phyloP scores from a whole-genome alignment of 2,888 invertebrate genomes.

The Eurytoma californica region DNA sequence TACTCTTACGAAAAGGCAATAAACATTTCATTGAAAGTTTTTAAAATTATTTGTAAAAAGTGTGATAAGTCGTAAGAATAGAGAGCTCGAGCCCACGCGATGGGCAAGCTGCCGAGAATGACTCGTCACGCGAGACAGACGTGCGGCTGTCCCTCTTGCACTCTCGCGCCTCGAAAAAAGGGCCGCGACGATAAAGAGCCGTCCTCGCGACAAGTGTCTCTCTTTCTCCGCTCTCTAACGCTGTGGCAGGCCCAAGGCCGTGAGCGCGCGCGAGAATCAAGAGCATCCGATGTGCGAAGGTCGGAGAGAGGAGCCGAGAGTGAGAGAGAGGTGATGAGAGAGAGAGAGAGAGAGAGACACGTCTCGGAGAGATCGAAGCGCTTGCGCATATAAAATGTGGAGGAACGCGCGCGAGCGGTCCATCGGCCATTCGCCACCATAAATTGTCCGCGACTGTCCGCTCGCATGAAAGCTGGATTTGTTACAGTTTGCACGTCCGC shows the following conservation, averaged over 20 bases:
- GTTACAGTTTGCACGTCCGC: constrained; percentile 74
- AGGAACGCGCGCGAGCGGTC: constrained; percentile 32
- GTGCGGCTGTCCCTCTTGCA: constrained; percentile 11
- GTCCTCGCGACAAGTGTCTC: constrained; percentile 48
- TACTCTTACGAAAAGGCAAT: no score
- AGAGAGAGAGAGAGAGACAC: background rate
- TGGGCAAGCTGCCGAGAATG: constrained; percentile 29
- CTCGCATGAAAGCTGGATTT: constrained; percentile 75
- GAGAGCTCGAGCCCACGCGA: background rate
- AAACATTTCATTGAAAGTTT: no score
- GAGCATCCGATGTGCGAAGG: constrained; percentile 10
- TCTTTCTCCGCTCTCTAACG: background rate
- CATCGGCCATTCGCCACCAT: constrained; percentile 63
- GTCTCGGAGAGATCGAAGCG: background rate
- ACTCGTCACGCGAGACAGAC: constrained; percentile 53
- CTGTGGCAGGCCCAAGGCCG: constrained; percentile 39
- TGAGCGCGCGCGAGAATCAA: constrained; percentile 3
- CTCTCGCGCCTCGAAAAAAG: constrained; percentile 25
- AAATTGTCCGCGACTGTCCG: constrained; percentile 73
- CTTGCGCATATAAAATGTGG: background rate
- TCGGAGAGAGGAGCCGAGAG: background rate
- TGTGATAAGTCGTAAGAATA: no score
- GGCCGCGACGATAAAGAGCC: constrained; percentile 49
- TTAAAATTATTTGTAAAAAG: no score
- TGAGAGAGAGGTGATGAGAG: background rate